These are phyloP conservation scores for Crax fasciolata DNA, from an alignment of 2,797 vertebrate genomes.

Conservation along the genomic window DNA sequence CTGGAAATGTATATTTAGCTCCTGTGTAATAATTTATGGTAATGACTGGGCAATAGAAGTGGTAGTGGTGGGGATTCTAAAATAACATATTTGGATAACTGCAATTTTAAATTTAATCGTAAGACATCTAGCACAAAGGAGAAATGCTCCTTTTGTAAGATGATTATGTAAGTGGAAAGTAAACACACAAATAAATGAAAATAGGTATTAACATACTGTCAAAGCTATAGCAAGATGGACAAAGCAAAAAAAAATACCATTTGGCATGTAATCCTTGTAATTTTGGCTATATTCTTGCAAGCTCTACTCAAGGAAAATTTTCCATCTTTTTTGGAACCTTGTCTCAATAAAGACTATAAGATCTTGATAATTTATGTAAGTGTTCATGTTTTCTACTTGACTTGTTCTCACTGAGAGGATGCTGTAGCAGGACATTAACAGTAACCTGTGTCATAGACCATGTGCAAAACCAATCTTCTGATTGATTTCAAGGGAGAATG, in stretches of 20 bases:
- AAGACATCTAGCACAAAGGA: slow-evolving; percentile 14
- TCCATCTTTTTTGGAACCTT: slow-evolving; percentile 16
- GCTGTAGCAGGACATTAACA: neutral
- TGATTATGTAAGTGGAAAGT: slow-evolving; percentile 45
- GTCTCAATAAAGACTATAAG: slow-evolving; percentile 1
- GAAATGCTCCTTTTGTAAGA: slow-evolving; percentile 32
- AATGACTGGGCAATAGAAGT: neutral
- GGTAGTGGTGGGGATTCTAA: neutral
- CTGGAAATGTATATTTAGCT: slow-evolving; percentile 43
- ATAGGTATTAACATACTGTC: slow-evolving; percentile 42
- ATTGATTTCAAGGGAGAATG: neutral
- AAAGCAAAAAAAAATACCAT: neutral
- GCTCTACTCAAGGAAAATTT: neutral
- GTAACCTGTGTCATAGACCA: neutral
- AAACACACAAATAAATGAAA: slow-evolving; percentile 45
- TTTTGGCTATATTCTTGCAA: neutral
- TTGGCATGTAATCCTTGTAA: slow-evolving; percentile 3
- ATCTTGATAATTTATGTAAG: neutral
- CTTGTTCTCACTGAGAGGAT: neutral
- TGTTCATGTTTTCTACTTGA: slow-evolving; percentile 23
- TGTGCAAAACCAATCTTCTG: neutral
- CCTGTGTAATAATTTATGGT: slow-evolving; percentile 37
- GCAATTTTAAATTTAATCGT: slow-evolving; percentile 16
- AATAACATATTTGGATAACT: slow-evolving; percentile 1
- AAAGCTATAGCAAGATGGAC: slow-evolving; percentile 17